These are phyloP conservation scores for Spatula versicolor DNA, from an alignment of 2,797 vertebrate genomes.

Conservation along the genomic window DNA sequence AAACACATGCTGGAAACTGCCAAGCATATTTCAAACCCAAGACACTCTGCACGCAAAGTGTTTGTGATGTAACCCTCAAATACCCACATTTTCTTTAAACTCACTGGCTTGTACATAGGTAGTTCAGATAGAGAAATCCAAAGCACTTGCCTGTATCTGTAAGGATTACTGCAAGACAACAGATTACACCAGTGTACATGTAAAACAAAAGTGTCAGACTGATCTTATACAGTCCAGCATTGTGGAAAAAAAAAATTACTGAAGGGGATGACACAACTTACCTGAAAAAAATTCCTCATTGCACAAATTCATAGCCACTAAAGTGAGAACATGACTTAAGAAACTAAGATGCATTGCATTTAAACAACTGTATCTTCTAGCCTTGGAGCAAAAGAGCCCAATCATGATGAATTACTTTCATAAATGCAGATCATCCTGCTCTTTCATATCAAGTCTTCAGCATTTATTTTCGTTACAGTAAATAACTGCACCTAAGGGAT, in stretches of 20 bases:
- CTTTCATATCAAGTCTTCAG: neutral
- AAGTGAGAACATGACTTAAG: neutral
- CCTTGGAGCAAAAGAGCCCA: neutral
- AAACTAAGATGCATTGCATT: neutral
- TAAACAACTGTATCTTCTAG: neutral
- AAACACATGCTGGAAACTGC: neutral
- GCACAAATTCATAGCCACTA: neutral
- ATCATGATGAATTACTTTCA: neutral
- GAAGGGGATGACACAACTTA: neutral
- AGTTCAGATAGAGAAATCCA: neutral
- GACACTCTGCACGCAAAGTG: neutral
- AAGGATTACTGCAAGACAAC: neutral
- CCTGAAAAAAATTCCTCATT: neutral
- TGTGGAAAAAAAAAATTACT: rapidly evolving
- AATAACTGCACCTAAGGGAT: neutral
- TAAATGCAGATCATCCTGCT: neutral
- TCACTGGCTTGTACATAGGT: too few species aligned
- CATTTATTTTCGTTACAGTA: neutral
- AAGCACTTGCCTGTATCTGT: neutral
- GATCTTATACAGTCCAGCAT: neutral
- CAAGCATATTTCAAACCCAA: neutral
- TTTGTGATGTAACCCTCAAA: neutral
- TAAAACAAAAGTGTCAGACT: neutral
- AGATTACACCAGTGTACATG: neutral
- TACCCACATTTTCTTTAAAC: neutral